phyloP scores from a whole-genome alignment of 2,888 invertebrate species.

The Catotricha subobsoleta region DNA sequence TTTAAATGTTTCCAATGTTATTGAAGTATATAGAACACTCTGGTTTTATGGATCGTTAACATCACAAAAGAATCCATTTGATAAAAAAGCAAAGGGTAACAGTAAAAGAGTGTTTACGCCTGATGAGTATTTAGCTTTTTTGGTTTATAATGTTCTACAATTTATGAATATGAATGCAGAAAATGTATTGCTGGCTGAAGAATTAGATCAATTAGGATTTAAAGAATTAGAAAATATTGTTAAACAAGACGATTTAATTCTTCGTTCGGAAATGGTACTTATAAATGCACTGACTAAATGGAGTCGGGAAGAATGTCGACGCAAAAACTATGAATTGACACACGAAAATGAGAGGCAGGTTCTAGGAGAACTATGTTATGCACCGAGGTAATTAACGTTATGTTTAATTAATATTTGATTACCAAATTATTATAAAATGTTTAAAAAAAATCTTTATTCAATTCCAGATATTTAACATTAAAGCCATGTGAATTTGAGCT shows the following conservation, averaged over 20 bases:
- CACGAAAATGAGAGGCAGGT: constrained; percentile 27
- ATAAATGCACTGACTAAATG: constrained; percentile 28
- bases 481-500: constrained; percentile 20
- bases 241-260: constrained; percentile 25
- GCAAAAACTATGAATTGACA: constrained; percentile 23
- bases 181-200: constrained; percentile 21
- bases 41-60: constrained; percentile 28
- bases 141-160: constrained; percentile 27
- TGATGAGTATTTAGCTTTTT: constrained; percentile 26
- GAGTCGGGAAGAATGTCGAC: constrained; percentile 26
- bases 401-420: not conserved
- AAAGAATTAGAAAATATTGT: constrained; percentile 29
- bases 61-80: constrained; percentile 12
- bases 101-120: constrained; percentile 20
- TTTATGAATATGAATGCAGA: constrained; percentile 30
- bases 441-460: not conserved
- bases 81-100: constrained; percentile 6
- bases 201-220: constrained; percentile 24
- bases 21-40: constrained; percentile 26
- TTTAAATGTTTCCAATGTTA: constrained; percentile 24
- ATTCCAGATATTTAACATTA: constrained; percentile 17
- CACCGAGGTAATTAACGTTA: constrained; percentile 19
- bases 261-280: constrained; percentile 24
- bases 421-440: not conserved
- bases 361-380: constrained; percentile 25